Evolutionary conservation across 2,797 vertebrate species (phyloP).

Genomic region (Cebuella pygmaea): DNA sequence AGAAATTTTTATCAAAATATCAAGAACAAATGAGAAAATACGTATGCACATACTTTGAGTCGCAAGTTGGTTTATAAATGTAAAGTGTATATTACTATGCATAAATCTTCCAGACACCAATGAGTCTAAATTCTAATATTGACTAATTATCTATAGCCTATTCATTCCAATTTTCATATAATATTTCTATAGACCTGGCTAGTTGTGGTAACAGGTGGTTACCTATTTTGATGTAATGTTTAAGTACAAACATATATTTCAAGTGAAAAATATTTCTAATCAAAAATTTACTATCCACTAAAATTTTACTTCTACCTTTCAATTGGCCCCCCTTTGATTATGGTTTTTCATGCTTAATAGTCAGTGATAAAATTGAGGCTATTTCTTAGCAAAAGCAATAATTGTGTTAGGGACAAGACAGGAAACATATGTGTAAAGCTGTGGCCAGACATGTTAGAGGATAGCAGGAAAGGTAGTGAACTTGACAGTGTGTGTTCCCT

Average conservation of each 20-base stretch:
- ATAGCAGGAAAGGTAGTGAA: neutral
- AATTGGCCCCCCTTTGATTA: neutral
- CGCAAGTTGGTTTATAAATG: neutral
- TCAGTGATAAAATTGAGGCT: neutral
- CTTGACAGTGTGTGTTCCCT: neutral
- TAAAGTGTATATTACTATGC: neutral
- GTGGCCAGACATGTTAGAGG: neutral
- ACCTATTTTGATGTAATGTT: neutral
- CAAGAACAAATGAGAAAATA: neutral
- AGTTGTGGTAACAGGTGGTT: neutral
- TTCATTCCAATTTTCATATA: neutral
- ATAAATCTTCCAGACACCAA: neutral
- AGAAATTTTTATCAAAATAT: neutral
- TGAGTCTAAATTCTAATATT: neutral
- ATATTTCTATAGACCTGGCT: neutral
- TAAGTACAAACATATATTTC: neutral
- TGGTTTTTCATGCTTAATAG: neutral
- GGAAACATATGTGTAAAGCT: neutral
- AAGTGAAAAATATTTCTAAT: neutral
- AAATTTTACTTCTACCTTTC: neutral
- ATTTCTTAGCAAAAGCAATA: neutral
- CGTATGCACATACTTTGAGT: neutral
- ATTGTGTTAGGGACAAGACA: neutral
- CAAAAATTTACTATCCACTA: neutral
- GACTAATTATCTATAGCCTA: neutral